These are phyloP conservation scores for Muraenolepis orangiensis DNA, from an alignment of 2,797 vertebrate genomes.

Conservation along the genomic window DNA sequence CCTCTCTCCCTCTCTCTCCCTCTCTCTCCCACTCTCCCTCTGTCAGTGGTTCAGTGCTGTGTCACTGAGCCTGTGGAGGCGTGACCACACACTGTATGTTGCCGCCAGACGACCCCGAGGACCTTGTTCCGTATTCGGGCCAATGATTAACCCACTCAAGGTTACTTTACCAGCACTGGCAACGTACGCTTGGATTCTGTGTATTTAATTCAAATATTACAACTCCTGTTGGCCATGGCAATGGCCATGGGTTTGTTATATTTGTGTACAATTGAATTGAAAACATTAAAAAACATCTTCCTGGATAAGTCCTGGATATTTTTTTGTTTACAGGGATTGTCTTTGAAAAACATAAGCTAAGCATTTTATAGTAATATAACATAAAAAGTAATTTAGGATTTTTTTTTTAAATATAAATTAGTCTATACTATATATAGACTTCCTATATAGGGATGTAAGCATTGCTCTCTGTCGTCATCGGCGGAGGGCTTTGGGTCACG, in stretches of 20 bases:
- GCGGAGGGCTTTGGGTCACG: not conserved
- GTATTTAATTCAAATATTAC: conserved; percentile 29
- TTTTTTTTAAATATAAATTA: too few relatives aligned
- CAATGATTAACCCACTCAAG: conserved; percentile 62
- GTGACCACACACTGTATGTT: conserved; percentile 4
- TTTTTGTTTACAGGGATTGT: too few relatives aligned
- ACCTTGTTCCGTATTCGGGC: conserved; percentile 42
- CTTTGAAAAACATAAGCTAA: too few relatives aligned
- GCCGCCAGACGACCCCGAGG: conserved; percentile 42
- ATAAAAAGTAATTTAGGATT: too few relatives aligned
- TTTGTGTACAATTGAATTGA: too few relatives aligned
- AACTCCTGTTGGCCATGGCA: too few relatives aligned
- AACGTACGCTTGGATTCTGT: conserved; percentile 42
- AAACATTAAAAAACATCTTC: too few relatives aligned
- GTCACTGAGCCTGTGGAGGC: not conserved
- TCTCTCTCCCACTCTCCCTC: not conserved
- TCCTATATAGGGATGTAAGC: not conserved
- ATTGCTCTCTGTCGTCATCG: not conserved
- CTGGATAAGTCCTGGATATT: too few relatives aligned
- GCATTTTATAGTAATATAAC: too few relatives aligned
- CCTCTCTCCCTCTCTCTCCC: not conserved
- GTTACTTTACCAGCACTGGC: conserved; percentile 56
- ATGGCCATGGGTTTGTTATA: too few relatives aligned
- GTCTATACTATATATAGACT: too few relatives aligned
- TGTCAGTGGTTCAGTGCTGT: not conserved